Evolutionary conservation across 1,140 invertebrate genomes (phyloP).

Genomic region (Archivesica marissinica): DNA sequence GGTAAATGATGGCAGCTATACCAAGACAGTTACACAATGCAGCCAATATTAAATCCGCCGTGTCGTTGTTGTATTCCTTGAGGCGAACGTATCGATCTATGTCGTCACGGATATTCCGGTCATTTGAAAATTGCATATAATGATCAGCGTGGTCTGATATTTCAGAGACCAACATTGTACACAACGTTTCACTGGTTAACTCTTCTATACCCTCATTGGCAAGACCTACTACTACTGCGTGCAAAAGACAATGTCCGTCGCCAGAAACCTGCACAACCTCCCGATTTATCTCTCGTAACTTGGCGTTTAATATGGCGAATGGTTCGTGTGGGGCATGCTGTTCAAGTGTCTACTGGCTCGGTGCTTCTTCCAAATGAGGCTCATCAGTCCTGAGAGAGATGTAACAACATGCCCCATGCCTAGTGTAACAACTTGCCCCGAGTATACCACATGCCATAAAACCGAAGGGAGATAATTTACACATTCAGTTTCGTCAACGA

Average conservation of each 20-base stretch:
- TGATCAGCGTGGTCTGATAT: background rate
- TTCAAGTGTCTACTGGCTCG: no score
- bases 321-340: no score
- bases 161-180: background rate
- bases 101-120: background rate
- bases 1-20: background rate
- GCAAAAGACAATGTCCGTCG: constrained; percentile 29
- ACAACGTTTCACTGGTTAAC: background rate
- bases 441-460: no score
- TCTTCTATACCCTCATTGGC: background rate
- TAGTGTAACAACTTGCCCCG: no score
- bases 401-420: no score
- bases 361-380: no score
- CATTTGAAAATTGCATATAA: constrained; percentile 3
- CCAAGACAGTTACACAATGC: constrained; percentile 12
- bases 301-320: no score
- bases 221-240: background rate
- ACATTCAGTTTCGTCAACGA: no score
- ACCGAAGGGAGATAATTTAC: no score
- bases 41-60: background rate
- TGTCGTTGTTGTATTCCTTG: background rate
- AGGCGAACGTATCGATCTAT: background rate
- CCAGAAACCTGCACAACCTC: background rate
- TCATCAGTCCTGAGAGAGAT: no score
- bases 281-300: background rate